phyloP scores from a whole-genome alignment of 2,797 vertebrate species.

The Falco biarmicus region DNA sequence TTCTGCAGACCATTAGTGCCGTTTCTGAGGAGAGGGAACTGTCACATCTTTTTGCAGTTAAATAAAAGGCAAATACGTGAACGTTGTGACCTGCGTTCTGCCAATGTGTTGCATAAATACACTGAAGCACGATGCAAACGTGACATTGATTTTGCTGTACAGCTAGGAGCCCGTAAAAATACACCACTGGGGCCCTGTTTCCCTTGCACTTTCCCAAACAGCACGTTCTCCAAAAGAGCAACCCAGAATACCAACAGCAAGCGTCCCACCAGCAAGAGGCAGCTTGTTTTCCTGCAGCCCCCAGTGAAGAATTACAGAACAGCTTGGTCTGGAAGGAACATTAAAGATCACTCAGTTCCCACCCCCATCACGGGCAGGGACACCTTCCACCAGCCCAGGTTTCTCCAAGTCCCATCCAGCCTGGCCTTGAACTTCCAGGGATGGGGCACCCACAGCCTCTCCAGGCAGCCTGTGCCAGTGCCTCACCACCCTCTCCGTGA shows the following conservation, averaged over 20 bases:
- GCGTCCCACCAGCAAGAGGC: background rate
- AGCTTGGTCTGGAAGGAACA: too few species aligned
- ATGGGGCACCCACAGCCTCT: too few species aligned
- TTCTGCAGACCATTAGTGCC: background rate
- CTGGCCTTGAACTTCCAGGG: too few species aligned
- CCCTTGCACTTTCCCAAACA: background rate
- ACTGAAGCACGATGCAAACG: accelerated
- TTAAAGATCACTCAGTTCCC: too few species aligned
- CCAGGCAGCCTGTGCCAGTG: too few species aligned
- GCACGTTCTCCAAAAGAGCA: background rate
- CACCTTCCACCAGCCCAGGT: too few species aligned
- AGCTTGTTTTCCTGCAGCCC: accelerated
- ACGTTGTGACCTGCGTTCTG: background rate
- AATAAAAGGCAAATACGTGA: background rate
- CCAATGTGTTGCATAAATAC: accelerated
- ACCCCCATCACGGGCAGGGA: too few species aligned
- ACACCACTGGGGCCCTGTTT: accelerated
- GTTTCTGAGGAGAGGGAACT: background rate
- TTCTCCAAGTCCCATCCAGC: too few species aligned
- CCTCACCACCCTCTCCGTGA: too few species aligned
- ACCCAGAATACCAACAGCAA: background rate
- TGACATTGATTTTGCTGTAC: background rate
- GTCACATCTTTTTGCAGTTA: background rate
- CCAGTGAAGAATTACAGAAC: background rate
- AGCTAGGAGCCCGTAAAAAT: background rate